Conservation (phyloP, 1,140 invertebrate species). For the Frieseomelitta varia region DNA sequence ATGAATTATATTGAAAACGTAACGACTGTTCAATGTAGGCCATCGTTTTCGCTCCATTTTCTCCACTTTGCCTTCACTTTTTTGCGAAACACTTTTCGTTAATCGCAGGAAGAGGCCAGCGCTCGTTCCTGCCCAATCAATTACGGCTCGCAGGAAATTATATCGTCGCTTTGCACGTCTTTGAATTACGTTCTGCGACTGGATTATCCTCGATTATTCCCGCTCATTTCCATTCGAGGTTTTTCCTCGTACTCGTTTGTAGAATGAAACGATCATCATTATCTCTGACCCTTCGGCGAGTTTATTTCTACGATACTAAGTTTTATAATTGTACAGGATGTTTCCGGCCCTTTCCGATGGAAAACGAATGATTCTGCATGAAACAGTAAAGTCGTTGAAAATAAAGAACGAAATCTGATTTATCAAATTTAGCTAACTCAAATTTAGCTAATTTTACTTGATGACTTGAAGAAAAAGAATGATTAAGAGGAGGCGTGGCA, state of each 20-base stretch:
- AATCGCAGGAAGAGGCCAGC: neutral
- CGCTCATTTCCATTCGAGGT: neutral
- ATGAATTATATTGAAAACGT: neutral
- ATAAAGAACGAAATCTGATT: too few species aligned
- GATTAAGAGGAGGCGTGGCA: too few species aligned
- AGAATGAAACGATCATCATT: neutral
- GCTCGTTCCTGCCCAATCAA: neutral
- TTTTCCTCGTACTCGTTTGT: neutral
- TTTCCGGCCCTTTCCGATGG: too few species aligned
- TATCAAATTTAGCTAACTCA: too few species aligned
- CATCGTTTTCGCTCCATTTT: neutral
- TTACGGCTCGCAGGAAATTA: neutral
- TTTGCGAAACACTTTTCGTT: neutral
- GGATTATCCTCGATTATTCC: neutral
- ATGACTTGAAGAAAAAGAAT: too few species aligned
- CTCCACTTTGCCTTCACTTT: neutral
- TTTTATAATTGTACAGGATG: too few species aligned
- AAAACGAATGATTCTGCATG: too few species aligned
- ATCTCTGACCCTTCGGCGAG: neutral
- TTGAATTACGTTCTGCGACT: neutral
- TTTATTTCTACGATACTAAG: too few species aligned
- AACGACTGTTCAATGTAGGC: neutral
- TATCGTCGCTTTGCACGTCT: neutral
- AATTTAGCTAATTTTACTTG: too few species aligned
- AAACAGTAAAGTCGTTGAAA: too few species aligned